phyloP scores from a whole-genome alignment of 37 sponge, comb jelly and placozoan genomes.

The Spongia lamella region DNA sequence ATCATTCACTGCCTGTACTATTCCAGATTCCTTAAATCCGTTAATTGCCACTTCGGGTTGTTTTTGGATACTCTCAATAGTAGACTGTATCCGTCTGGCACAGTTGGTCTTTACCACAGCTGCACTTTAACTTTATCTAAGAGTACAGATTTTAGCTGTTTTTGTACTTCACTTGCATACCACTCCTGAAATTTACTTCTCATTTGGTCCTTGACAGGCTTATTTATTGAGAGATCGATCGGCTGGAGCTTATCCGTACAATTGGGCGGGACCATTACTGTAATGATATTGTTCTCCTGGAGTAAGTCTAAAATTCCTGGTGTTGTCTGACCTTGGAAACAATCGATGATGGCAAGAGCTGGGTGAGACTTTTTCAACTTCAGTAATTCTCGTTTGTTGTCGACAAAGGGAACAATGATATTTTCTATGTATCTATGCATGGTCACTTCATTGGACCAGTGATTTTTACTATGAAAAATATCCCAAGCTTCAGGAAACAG shows the following conservation, averaged over 20 bases:
- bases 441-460: conserved; percentile 68
- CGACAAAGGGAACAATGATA: conserved; percentile 49
- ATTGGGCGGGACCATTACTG: conserved; percentile 29
- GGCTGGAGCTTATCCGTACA: conserved; percentile 59
- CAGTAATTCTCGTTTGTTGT: conserved; percentile 11
- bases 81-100: too few relatives aligned
- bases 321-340: conserved; percentile 38
- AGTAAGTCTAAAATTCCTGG: not conserved
- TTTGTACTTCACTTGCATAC: conserved; percentile 49
- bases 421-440: conserved; percentile 39
- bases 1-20: too few relatives aligned
- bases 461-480: conserved; percentile 39
- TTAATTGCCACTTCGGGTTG: too few relatives aligned
- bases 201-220: conserved; percentile 43
- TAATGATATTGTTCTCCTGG: conserved; percentile 7
- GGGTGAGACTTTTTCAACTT: conserved; percentile 12
- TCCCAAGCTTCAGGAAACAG: conserved; percentile 40
- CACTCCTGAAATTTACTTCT: conserved; percentile 29
- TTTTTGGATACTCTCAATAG: too few relatives aligned
- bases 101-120: too few relatives aligned
- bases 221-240: conserved; percentile 46
- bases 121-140: too few relatives aligned
- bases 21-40: too few relatives aligned
- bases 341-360: conserved; percentile 45
- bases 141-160: conserved; percentile 19